These are phyloP conservation scores for Ctena decussata DNA, from an alignment of 2,888 invertebrate species.

Conservation along the genomic window DNA sequence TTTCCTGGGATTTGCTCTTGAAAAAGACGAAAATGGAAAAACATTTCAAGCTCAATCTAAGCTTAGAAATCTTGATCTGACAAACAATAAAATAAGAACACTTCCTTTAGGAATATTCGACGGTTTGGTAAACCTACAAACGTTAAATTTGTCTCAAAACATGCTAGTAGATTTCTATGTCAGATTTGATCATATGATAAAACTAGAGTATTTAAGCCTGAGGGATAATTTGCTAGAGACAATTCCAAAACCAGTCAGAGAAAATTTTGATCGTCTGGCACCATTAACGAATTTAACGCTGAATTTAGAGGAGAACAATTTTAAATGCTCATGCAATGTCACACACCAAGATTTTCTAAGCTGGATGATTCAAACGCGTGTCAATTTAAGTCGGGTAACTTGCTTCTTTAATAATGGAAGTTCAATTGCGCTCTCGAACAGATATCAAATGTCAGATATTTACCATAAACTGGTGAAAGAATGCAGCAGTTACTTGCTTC, in stretches of 20 bases:
- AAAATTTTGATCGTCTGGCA: background rate
- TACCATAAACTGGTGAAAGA: conserved; percentile 5
- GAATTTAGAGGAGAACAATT: conserved; percentile 26
- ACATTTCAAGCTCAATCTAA: conserved; percentile 28
- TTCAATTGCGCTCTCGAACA: background rate
- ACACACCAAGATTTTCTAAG: conserved; percentile 28
- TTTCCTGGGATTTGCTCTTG: conserved; percentile 19
- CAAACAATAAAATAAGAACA: conserved; percentile 33
- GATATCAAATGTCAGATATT: background rate
- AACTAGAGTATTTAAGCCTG: conserved; percentile 32
- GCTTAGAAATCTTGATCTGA: conserved; percentile 16
- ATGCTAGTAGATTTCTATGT: conserved; percentile 27
- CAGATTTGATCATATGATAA: conserved; percentile 19
- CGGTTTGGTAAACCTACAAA: background rate
- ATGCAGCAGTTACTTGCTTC: conserved; percentile 21
- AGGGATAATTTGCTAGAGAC: conserved; percentile 28
- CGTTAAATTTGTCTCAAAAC: conserved; percentile 37
- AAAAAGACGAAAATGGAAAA: conserved; percentile 29
- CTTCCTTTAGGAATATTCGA: conserved; percentile 36
- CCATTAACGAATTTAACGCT: background rate
- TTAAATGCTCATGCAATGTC: conserved; percentile 43
- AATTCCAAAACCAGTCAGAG: background rate
- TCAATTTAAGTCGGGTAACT: conserved; percentile 10
- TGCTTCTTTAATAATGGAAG: conserved; percentile 28
- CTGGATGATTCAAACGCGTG: conserved; percentile 40